These are phyloP conservation scores for Cranoglanis bouderius DNA, from an alignment of 2,113 vertebrate genomes.

Conservation along the genomic window DNA sequence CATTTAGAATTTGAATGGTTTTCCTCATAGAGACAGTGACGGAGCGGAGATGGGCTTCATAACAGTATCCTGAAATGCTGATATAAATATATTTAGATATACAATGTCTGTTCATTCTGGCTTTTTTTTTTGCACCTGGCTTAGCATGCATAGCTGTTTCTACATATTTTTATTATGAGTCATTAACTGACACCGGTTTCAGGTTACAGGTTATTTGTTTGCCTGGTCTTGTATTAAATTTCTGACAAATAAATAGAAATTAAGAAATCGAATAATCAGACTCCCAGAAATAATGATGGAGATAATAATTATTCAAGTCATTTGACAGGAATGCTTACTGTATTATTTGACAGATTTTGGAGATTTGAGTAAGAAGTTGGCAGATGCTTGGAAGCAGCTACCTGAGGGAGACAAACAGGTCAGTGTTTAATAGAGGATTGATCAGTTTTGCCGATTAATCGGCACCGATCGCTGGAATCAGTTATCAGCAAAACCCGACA, in stretches of 20 bases:
- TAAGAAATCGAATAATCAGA: neutral
- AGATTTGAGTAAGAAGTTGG: slow-evolving; percentile 93
- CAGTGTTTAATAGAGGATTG: slow-evolving; percentile 45
- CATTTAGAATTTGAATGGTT: neutral
- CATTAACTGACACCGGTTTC: neutral
- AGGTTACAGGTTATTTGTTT: neutral
- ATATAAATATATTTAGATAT: neutral
- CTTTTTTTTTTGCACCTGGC: neutral
- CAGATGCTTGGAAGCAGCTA: slow-evolving; percentile 96
- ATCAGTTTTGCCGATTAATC: too few relatives aligned
- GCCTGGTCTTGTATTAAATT: neutral
- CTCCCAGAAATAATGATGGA: neutral
- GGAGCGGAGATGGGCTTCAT: neutral
- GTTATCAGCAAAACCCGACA: too few relatives aligned
- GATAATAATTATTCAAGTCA: neutral
- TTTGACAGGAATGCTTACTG: neutral
- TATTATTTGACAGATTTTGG: slow-evolving; percentile 85
- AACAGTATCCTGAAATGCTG: neutral
- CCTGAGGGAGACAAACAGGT: slow-evolving; percentile 98
- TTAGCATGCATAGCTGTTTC: neutral
- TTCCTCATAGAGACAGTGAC: neutral
- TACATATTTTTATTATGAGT: neutral
- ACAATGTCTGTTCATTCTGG: neutral
- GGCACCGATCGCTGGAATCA: too few relatives aligned
- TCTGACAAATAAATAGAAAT: neutral